Percentiles rank a stretch among this genome's conserved stretches.
Conservation (phyloP, 2,888 invertebrate species). For the Agriopis marginaria region DNA sequence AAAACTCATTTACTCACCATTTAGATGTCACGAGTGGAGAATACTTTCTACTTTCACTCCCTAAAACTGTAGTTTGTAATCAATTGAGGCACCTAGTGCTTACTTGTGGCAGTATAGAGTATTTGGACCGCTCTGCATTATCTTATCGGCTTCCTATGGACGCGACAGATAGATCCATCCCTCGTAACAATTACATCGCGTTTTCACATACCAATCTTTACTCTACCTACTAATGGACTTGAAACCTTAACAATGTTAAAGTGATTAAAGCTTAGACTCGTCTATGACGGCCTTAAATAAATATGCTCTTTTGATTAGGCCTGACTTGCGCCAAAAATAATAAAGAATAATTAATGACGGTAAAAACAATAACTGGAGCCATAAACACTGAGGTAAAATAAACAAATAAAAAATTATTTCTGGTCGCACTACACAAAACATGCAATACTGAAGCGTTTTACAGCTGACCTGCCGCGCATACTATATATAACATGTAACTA, state of each 20-base stretch:
- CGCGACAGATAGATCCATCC: conserved; percentile 46
- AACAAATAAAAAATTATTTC: conserved; percentile 82
- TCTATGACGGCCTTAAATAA: conserved; percentile 52
- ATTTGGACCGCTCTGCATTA: conserved; percentile 39
- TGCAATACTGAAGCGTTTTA: conserved; percentile 79
- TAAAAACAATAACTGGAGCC: conserved; percentile 71
- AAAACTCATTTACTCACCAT: conserved; percentile 58
- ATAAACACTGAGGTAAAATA: conserved; percentile 76
- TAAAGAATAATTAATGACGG: conserved; percentile 65
- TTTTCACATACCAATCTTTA: conserved; percentile 38
- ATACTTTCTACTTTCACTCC: conserved; percentile 73
- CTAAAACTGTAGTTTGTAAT: conserved; percentile 58
- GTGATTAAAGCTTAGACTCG: conserved; percentile 67
- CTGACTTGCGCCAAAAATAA: conserved; percentile 72
- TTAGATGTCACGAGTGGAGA: conserved; percentile 55
- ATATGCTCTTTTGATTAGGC: conserved; percentile 64
- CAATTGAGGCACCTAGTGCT: conserved; percentile 60
- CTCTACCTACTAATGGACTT: conserved; percentile 56
- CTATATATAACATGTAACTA: conserved; percentile 73
- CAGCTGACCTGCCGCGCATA: conserved; percentile 74
- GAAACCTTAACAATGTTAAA: conserved; percentile 65
- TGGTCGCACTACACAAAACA: conserved; percentile 74
- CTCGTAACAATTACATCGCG: conserved; percentile 46
- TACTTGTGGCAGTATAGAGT: conserved; percentile 44
- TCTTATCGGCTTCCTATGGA: conserved; percentile 65